Evolutionary conservation across 2,797 vertebrate genomes (phyloP).

Genomic region (Malacoraja senta): DNA sequence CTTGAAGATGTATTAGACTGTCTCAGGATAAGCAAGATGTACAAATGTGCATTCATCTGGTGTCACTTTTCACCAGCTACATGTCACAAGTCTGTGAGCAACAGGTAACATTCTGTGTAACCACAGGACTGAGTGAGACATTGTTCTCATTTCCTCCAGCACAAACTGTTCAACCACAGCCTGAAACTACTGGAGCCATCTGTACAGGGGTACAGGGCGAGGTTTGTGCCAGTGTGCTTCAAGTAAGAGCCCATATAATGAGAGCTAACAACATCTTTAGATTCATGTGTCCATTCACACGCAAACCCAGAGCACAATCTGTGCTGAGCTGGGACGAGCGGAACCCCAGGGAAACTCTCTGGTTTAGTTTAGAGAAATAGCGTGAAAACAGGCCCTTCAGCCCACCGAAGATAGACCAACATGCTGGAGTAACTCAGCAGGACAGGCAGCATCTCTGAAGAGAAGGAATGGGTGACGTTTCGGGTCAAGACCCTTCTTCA

Average conservation of each 20-base stretch:
- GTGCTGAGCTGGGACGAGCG: too few species aligned
- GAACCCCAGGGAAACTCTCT: not conserved
- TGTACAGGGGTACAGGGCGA: too few species aligned
- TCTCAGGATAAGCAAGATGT: not conserved
- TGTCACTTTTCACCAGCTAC: not conserved
- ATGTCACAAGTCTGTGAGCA: not conserved
- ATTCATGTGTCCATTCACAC: not conserved
- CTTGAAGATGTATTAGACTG: not conserved
- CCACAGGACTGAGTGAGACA: not conserved
- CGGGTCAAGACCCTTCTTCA: too few species aligned
- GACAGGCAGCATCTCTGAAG: too few species aligned
- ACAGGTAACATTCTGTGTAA: not conserved
- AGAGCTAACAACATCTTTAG: not conserved
- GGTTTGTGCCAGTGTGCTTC: not conserved
- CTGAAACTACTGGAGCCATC: not conserved
- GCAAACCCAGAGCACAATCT: not conserved
- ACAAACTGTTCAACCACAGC: not conserved
- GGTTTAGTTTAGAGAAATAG: too few species aligned
- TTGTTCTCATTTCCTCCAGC: not conserved
- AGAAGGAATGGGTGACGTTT: too few species aligned
- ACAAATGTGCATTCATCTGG: not conserved
- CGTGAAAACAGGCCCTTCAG: too few species aligned
- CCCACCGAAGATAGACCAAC: too few species aligned
- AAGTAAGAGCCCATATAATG: not conserved
- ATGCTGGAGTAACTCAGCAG: too few species aligned